These are phyloP conservation scores for Pachyramphus minor DNA, from an alignment of 2,113 vertebrate species.

Conservation along the genomic window DNA sequence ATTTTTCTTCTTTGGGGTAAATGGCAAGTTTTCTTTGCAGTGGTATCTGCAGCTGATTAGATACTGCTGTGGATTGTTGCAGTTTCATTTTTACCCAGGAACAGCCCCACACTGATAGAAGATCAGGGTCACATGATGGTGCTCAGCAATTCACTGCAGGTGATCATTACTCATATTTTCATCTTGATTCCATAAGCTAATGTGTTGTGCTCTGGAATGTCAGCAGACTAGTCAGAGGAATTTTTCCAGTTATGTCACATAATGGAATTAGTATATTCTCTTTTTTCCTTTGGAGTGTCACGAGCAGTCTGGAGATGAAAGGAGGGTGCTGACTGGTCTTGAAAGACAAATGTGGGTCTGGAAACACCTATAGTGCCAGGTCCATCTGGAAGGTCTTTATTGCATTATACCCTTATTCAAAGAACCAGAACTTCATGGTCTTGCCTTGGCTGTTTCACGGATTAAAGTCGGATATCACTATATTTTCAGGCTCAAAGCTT, in stretches of 20 bases:
- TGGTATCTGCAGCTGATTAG: not conserved
- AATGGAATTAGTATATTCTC: not conserved
- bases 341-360: not conserved
- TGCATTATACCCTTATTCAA: not conserved
- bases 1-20: not conserved
- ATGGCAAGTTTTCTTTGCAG: not conserved
- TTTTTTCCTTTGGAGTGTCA: not conserved
- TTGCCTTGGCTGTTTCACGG: not conserved
- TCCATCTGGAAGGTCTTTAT: not conserved
- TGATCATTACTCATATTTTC: not conserved
- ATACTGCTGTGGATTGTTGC: not conserved
- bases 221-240: not conserved
- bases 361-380: not conserved
- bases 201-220: not conserved
- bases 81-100: not conserved
- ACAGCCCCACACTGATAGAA: not conserved
- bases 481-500: slow-evolving; percentile 2
- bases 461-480: not conserved
- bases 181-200: not conserved
- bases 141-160: not conserved
- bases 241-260: not conserved
- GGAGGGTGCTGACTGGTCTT: not conserved
- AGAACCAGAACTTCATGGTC: not conserved
- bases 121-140: not conserved
- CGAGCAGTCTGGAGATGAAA: not conserved